phyloP scores from a whole-genome alignment of 30 jellyfish, hydroid and myxozoan species.

The Chironex yamaguchii region DNA sequence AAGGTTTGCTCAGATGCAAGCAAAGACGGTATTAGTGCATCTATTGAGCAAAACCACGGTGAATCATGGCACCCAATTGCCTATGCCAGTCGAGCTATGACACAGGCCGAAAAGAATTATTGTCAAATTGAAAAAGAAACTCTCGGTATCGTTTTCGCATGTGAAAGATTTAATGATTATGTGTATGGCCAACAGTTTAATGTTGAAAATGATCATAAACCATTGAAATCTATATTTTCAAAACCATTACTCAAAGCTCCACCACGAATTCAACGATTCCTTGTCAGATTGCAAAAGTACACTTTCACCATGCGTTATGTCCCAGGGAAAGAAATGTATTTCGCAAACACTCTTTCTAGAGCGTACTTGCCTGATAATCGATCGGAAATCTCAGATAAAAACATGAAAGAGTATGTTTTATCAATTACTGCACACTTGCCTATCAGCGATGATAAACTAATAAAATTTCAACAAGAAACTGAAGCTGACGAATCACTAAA shows the following conservation, averaged over 20 bases:
- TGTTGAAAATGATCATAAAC: constrained; percentile 66
- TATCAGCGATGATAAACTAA: constrained; percentile 2
- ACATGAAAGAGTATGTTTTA: background rate
- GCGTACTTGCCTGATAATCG: constrained; percentile 15
- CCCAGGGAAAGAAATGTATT: constrained; percentile 39
- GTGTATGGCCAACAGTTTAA: constrained; percentile 51
- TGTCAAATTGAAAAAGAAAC: constrained; percentile 64
- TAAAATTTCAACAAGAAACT: constrained; percentile 32
- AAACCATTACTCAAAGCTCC: constrained; percentile 19
- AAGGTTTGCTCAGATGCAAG: constrained; percentile 42
- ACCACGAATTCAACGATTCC: constrained; percentile 46
- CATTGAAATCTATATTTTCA: constrained; percentile 45
- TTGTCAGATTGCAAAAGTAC: constrained; percentile 47
- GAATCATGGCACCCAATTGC: constrained; percentile 70
- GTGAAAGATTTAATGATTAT: constrained; percentile 21
- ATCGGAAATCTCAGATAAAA: constrained; percentile 21
- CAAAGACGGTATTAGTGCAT: constrained; percentile 63
- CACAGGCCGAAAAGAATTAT: constrained; percentile 35
- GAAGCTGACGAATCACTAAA: background rate
- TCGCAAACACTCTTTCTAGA: constrained; percentile 59
- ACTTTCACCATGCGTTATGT: constrained; percentile 17
- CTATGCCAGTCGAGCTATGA: constrained; percentile 67
- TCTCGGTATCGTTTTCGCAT: constrained; percentile 30
- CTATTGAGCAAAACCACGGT: constrained; percentile 28
- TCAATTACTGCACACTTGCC: constrained; percentile 8